phyloP scores from a whole-genome alignment of 2,888 invertebrate species.

The Mystacides longicornis region DNA sequence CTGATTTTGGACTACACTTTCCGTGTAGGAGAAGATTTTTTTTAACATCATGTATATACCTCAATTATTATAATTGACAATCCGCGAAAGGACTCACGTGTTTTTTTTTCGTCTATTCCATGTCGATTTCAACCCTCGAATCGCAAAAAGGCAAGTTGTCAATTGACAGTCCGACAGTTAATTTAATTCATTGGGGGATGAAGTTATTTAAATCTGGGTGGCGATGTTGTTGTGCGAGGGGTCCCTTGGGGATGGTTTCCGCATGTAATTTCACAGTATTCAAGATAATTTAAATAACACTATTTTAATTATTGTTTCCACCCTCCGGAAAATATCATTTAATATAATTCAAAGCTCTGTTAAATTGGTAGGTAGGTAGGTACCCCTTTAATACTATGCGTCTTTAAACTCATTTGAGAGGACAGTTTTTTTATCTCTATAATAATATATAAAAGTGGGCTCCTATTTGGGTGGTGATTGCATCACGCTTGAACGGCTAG shows the following conservation, averaged over 20 bases:
- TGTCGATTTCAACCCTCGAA: neutral
- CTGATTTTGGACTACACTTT: no score
- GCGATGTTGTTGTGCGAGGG: slow-evolving; percentile 16
- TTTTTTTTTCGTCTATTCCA: neutral
- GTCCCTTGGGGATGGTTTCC: slow-evolving; percentile 4
- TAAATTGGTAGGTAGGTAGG: neutral
- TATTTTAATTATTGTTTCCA: slow-evolving; percentile 8
- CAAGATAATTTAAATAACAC: slow-evolving; percentile 15
- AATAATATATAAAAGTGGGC: no score
- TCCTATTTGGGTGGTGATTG: no score
- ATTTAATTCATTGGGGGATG: slow-evolving; percentile 25
- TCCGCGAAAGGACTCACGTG: no score
- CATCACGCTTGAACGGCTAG: no score
- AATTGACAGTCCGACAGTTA: slow-evolving; percentile 26
- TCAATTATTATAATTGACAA: no score
- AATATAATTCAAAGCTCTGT: neutral
- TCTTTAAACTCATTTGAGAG: no score
- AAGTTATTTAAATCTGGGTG: slow-evolving; percentile 24
- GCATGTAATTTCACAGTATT: slow-evolving; percentile 19
- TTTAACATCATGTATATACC: no score
- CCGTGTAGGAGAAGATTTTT: no score
- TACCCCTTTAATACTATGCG: no score
- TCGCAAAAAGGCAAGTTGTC: slow-evolving; percentile 4
- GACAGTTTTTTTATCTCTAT: no score
- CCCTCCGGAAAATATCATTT: neutral